Evolutionary conservation across 2,888 invertebrate species (phyloP).

Genomic region (Galerucella calmariensis): DNA sequence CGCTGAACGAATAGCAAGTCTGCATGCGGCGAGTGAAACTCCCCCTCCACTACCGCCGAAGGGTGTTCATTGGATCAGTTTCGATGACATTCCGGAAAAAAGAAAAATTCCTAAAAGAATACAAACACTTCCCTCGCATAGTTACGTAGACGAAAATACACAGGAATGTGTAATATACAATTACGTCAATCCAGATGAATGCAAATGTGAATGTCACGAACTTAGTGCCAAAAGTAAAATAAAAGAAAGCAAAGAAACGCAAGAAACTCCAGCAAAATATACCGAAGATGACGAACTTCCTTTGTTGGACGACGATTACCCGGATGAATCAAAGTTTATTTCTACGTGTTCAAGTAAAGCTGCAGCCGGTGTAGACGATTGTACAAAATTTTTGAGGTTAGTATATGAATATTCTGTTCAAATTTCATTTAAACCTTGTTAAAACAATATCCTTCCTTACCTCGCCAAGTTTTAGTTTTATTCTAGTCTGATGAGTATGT

Average conservation of each 20-base stretch:
- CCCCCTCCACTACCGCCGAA: slow-evolving; percentile 67
- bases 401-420: slow-evolving; percentile 1
- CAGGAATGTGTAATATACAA: slow-evolving; percentile 71
- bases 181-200: slow-evolving; percentile 89
- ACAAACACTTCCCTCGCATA: slow-evolving; percentile 79
- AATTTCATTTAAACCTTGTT: no score
- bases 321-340: slow-evolving; percentile 57
- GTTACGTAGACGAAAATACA: slow-evolving; percentile 62
- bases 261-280: slow-evolving; percentile 28
- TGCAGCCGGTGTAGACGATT: slow-evolving; percentile 59
- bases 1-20: slow-evolving; percentile 58
- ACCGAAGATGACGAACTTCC: slow-evolving; percentile 67
- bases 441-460: no score
- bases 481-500: slow-evolving; percentile 15
- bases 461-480: no score
- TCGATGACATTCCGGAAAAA: slow-evolving; percentile 86
- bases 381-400: slow-evolving; percentile 63
- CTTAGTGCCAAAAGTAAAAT: slow-evolving; percentile 59
- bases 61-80: slow-evolving; percentile 79
- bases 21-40: slow-evolving; percentile 59
- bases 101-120: slow-evolving; percentile 85
- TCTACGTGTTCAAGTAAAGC: slow-evolving; percentile 56
- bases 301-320: slow-evolving; percentile 64
- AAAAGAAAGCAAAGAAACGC: slow-evolving; percentile 43
- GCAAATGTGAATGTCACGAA: slow-evolving; percentile 88